A percentile compares a stretch with the other conserved stretches of the same genome.
phyloP scores from a whole-genome alignment of 2,888 invertebrate species.

The Microctonus hyperodae region DNA sequence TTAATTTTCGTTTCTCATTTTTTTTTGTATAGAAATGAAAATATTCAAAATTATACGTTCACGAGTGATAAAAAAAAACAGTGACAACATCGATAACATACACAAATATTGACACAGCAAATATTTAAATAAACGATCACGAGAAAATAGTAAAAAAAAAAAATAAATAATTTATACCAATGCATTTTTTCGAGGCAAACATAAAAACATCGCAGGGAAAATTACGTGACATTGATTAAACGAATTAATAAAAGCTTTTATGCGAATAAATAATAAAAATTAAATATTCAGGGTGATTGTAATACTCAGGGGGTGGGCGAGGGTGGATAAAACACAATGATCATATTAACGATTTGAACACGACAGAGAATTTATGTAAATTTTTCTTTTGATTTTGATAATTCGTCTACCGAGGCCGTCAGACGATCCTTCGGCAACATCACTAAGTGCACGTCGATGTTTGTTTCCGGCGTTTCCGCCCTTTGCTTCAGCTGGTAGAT shows the following conservation, averaged over 20 bases:
- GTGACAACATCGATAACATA: neutral
- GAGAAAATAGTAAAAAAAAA: no score
- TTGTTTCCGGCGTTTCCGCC: conserved; percentile 49
- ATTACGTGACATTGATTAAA: no score
- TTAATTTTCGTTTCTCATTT: no score
- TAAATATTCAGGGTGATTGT: no score
- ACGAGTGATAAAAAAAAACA: neutral
- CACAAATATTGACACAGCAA: neutral
- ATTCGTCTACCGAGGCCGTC: conserved; percentile 62
- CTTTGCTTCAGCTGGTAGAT: conserved; percentile 65
- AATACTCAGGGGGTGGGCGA: no score
- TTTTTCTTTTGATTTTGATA: conserved; percentile 23
- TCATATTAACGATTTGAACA: conserved; percentile 10
- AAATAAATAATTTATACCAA: neutral
- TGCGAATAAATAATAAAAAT: no score
- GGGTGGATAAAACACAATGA: conserved; percentile 14
- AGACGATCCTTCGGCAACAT: conserved; percentile 62
- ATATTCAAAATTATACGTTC: no score
- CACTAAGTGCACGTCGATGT: conserved; percentile 62
- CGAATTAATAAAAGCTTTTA: no score
- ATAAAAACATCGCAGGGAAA: neutral
- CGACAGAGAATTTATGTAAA: conserved; percentile 21
- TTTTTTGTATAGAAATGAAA: no score
- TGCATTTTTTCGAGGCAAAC: neutral
- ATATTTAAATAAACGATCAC: neutral